A percentile compares a stretch with the other conserved stretches of the same genome.
Evolutionary conservation across 2,888 invertebrate species (phyloP).

Genomic region (Acanthosoma haemorrhoidale): DNA sequence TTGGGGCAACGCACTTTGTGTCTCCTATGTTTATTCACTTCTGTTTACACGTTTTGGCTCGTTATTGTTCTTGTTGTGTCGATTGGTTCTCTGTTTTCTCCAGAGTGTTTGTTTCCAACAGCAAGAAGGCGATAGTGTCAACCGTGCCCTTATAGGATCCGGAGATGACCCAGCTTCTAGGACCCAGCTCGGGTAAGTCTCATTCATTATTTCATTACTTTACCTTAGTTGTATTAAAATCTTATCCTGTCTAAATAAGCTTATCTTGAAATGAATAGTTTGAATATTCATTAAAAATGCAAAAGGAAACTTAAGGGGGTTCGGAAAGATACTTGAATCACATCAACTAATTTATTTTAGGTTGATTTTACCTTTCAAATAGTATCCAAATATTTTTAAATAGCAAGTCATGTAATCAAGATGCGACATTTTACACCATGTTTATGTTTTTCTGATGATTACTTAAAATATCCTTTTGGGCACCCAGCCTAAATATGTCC

Average conservation of each 20-base stretch:
- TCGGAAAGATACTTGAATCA: no score
- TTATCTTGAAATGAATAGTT: no score
- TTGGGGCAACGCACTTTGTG: conserved; percentile 29
- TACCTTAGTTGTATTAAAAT: no score
- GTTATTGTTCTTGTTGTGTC: conserved; percentile 36
- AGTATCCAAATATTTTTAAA: neutral
- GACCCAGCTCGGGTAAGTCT: conserved; percentile 45
- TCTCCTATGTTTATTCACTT: conserved; percentile 16
- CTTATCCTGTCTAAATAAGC: no score
- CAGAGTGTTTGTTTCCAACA: conserved; percentile 46
- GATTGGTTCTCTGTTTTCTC: conserved; percentile 37
- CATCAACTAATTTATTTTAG: neutral
- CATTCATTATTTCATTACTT: no score
- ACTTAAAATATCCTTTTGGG: no score
- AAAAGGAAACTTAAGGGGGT: no score
- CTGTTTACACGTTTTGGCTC: conserved; percentile 34
- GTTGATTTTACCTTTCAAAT: neutral
- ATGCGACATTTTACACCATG: no score
- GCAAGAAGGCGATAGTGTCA: conserved; percentile 65
- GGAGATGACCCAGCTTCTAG: conserved; percentile 33
- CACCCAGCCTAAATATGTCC: no score
- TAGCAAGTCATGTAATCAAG: neutral
- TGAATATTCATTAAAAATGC: no score
- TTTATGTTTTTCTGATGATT: no score
- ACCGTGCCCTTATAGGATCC: conserved; percentile 54